These are phyloP conservation scores for Gambusia holbrooki DNA, from an alignment of 2,113 vertebrate species.

Conservation along the genomic window DNA sequence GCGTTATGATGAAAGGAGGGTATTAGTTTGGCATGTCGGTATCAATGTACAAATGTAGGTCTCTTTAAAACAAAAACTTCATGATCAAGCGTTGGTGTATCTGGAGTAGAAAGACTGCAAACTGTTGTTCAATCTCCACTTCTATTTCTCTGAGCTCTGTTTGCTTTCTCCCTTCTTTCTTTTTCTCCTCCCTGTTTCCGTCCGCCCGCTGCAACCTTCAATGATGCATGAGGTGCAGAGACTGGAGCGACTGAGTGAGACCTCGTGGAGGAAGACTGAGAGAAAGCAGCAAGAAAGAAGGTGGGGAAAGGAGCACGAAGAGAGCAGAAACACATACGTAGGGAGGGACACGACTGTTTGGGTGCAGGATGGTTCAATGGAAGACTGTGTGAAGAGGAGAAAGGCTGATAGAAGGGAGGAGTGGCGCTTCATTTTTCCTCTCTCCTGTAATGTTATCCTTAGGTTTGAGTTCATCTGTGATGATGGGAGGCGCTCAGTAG, in stretches of 20 bases:
- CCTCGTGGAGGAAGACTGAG: slow-evolving; percentile 35
- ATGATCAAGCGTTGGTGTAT: slow-evolving; percentile 65
- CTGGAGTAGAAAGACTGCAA: slow-evolving; percentile 54
- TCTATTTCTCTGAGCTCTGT: slow-evolving; percentile 20
- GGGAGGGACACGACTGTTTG: slow-evolving; percentile 56
- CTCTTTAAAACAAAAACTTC: slow-evolving; percentile 57
- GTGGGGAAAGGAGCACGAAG: slow-evolving; percentile 21
- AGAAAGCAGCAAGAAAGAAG: slow-evolving; percentile 37
- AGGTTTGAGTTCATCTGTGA: slow-evolving; percentile 64
- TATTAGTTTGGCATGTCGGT: slow-evolving; percentile 58
- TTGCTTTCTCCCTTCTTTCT: slow-evolving; percentile 41
- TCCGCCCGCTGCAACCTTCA: slow-evolving; percentile 46
- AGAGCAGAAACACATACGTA: slow-evolving; percentile 45
- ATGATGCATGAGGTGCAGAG: slow-evolving; percentile 69
- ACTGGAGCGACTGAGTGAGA: slow-evolving; percentile 50
- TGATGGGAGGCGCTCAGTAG: slow-evolving; percentile 71
- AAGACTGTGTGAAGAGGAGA: slow-evolving; percentile 60
- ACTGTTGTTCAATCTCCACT: slow-evolving; percentile 43
- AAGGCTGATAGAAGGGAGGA: slow-evolving; percentile 51
- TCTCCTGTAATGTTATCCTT: slow-evolving; percentile 56
- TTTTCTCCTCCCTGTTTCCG: slow-evolving; percentile 35
- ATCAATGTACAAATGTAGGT: slow-evolving; percentile 75
- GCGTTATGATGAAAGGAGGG: slow-evolving; percentile 40
- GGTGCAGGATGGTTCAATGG: slow-evolving; percentile 71
- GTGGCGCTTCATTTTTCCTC: slow-evolving; percentile 48